Percentiles rank a stretch among this genome's conserved stretches.
Conservation (phyloP, 2,888 invertebrate genomes). For the Netelia virgata region DNA sequence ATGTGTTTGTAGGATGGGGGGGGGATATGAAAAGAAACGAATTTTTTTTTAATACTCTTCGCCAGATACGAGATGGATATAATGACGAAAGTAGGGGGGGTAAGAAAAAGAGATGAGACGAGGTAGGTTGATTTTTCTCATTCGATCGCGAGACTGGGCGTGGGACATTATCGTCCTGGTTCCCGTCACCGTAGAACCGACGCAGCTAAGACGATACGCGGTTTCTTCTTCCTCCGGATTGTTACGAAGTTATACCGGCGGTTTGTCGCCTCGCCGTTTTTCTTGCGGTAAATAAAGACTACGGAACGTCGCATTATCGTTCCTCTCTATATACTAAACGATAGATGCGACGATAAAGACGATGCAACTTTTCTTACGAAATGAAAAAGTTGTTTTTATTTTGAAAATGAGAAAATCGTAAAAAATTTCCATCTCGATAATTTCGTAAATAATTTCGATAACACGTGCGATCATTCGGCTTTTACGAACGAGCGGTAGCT, state of each 20-base stretch:
- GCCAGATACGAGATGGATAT: slow-evolving; percentile 27
- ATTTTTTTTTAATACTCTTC: background rate
- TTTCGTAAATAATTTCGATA: background rate
- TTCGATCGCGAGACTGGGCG: slow-evolving; percentile 75
- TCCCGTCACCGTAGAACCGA: slow-evolving; percentile 6
- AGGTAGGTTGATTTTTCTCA: slow-evolving; percentile 80
- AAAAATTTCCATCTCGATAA: no score
- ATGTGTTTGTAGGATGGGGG: slow-evolving; percentile 7
- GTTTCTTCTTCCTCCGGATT: slow-evolving; percentile 1
- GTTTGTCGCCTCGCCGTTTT: slow-evolving; percentile 1
- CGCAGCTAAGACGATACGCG: background rate
- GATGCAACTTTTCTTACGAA: background rate
- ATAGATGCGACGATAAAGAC: background rate
- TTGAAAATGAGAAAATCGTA: no score
- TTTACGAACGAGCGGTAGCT: background rate
- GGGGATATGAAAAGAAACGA: slow-evolving; percentile 2
- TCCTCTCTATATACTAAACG: no score
- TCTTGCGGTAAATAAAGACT: background rate
- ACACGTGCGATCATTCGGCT: background rate
- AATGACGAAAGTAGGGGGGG: slow-evolving; percentile 24
- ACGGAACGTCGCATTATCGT: no score
- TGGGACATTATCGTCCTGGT: slow-evolving; percentile 70
- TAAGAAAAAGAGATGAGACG: slow-evolving; percentile 35
- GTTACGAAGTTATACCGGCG: slow-evolving; percentile 27
- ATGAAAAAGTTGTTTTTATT: background rate